Percentiles rank a stretch among this genome's conserved stretches.
Evolutionary conservation across 2,888 invertebrate genomes (phyloP).

Genomic region (Limnephilus rhombicus): DNA sequence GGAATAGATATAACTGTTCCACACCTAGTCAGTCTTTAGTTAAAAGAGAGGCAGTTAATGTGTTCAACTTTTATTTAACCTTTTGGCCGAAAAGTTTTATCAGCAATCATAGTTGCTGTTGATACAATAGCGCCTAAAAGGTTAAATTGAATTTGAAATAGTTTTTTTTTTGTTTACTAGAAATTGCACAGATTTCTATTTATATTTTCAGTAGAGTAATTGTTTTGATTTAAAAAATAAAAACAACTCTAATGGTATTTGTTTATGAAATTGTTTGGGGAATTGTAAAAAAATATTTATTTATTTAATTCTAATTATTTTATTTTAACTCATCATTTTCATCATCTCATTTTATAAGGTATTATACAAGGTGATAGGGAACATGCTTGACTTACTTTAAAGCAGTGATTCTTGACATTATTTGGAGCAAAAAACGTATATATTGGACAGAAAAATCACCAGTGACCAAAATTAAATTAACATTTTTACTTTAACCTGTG

Average conservation of each 20-base stretch:
- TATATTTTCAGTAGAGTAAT: not conserved
- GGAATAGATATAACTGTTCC: not conserved
- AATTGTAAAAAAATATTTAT: not conserved
- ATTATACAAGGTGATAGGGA: no score
- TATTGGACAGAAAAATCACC: no score
- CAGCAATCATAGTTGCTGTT: no score
- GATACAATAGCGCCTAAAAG: no score
- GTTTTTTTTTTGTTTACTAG: not conserved
- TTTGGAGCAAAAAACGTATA: no score
- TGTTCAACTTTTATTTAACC: not conserved
- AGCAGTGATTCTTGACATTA: no score
- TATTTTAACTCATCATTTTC: not conserved
- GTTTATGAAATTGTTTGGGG: not conserved
- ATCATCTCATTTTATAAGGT: not conserved
- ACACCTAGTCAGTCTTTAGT: conserved; percentile 18
- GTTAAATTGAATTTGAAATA: no score
- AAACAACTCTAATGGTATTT: not conserved
- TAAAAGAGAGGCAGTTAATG: not conserved
- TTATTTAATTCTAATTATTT: not conserved
- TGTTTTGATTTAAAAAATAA: not conserved
- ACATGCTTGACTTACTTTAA: no score
- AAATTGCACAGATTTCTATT: not conserved
- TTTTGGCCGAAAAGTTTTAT: no score
- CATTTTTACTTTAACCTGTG: no score
- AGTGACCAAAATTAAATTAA: no score